phyloP scores from a whole-genome alignment of 2,888 invertebrate species.

The Microplitis deprimator region DNA sequence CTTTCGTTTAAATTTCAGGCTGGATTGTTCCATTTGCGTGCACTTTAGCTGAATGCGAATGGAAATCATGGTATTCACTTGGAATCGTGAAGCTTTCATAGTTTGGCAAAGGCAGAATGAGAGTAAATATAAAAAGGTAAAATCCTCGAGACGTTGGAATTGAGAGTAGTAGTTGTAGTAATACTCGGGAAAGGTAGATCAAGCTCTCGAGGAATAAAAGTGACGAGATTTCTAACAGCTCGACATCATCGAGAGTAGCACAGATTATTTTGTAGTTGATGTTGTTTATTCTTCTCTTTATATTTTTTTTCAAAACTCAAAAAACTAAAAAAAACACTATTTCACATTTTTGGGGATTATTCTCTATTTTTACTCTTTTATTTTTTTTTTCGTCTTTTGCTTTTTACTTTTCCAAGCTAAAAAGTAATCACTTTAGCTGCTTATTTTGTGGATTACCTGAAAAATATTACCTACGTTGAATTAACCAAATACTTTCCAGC shows the following conservation, averaged over 20 bases:
- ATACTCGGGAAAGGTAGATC: constrained; percentile 21
- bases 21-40: constrained; percentile 27
- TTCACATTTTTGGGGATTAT: background rate
- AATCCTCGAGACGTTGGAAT: constrained; percentile 14
- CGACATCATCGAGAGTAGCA: background rate
- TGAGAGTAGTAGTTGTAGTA: constrained; percentile 6
- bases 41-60: constrained; percentile 40
- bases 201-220: constrained; percentile 31
- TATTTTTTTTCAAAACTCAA: background rate
- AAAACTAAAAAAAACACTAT: background rate
- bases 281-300: background rate
- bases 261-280: background rate
- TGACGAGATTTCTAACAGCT: constrained; percentile 41
- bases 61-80: constrained; percentile 34
- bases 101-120: constrained; percentile 23
- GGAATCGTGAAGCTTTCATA: constrained; percentile 37
- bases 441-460: constrained; percentile 4
- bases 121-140: constrained; percentile 13
- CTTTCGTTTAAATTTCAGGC: constrained; percentile 25
- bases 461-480: constrained; percentile 9
- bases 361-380: background rate
- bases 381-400: background rate
- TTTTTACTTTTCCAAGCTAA: background rate
- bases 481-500: background rate
- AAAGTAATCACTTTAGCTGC: constrained; percentile 5